phyloP scores from a whole-genome alignment of 2,113 vertebrate genomes.

The Alligator sinensis region DNA sequence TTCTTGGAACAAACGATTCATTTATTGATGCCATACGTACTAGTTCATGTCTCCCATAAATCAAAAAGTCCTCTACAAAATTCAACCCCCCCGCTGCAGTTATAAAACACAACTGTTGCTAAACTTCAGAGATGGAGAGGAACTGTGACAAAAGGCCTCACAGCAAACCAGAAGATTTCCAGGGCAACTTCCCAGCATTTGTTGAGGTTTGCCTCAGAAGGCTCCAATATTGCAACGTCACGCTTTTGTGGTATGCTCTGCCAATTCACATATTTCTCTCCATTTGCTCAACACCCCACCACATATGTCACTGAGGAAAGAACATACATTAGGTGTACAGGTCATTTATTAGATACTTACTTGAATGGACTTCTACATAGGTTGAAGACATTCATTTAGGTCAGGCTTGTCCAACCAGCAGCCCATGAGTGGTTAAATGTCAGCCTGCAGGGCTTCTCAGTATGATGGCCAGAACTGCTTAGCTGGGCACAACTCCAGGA shows the following conservation, averaged over 20 bases:
- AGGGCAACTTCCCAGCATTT: not conserved
- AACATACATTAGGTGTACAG: not conserved
- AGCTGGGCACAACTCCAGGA: no score
- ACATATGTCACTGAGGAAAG: not conserved
- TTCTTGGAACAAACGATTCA: not conserved
- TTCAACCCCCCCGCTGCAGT: not conserved
- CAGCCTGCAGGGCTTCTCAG: no score
- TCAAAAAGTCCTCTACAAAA: not conserved
- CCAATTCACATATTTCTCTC: not conserved
- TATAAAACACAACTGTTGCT: not conserved
- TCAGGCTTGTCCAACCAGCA: not conserved
- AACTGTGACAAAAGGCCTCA: not conserved
- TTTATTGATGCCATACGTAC: slow-evolving; percentile 3
- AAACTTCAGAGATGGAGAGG: not conserved
- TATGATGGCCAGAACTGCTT: no score
- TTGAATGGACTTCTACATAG: not conserved
- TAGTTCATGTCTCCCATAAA: slow-evolving; percentile 50
- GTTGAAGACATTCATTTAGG: not conserved
- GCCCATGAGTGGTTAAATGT: no score
- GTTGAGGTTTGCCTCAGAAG: no score
- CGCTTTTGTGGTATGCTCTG: not conserved
- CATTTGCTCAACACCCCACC: not conserved
- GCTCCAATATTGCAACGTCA: not conserved
- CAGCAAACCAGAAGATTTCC: not conserved
- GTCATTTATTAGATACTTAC: not conserved